Evolutionary conservation across 2,797 vertebrate genomes (phyloP), one percentile per base, ranked within the genome.

Genomic region (Megaceryle alcyon): DNA sequence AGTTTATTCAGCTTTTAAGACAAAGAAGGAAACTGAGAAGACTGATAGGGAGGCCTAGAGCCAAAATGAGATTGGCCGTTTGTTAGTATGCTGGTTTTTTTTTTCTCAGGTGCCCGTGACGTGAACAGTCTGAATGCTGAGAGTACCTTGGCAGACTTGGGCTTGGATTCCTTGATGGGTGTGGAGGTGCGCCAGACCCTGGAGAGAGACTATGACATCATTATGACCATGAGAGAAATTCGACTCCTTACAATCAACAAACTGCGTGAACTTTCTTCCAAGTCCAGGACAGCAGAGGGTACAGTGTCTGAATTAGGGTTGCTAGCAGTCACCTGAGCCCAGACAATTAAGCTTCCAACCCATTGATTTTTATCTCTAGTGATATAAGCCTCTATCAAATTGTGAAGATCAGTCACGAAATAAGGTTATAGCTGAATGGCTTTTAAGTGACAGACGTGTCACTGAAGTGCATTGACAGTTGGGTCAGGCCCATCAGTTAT

Each of bases 91-190:
- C 57, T 78, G 12, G 82, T 51, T 59, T 80, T 49, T 83, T 51
- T 59, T 80, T 49, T 76, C 39, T 21, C 92, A 99, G 99, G 99
- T 68, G 98, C 99, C 79, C 99, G 98, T 19, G 99, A 99, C 5
- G 90, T 99, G 63, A 98, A 76, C 64, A 98, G 96, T 44, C 85
- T 99, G 86, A 99, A 98, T 43, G 96, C 98, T 33, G 99, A 99
- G 7, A 97, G 98, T 70, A 98, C 99, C 4, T 96, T 99, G 97
- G 98, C 98, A 7, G 99, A 99, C 95, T 96, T 99, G 86, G 99
- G 99, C 54, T 97, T 99, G 87, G 99, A 99, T 96, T 99, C 99
- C 0, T 97, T 99, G 92, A 99, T 99, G 99, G 99, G 99, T 3
- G 99, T 99, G 64, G 99, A 99, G 97, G 99, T 99, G 72, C 99